Conservation (phyloP, 2,113 vertebrate species). For the Mesoclemmys tuberculata region DNA sequence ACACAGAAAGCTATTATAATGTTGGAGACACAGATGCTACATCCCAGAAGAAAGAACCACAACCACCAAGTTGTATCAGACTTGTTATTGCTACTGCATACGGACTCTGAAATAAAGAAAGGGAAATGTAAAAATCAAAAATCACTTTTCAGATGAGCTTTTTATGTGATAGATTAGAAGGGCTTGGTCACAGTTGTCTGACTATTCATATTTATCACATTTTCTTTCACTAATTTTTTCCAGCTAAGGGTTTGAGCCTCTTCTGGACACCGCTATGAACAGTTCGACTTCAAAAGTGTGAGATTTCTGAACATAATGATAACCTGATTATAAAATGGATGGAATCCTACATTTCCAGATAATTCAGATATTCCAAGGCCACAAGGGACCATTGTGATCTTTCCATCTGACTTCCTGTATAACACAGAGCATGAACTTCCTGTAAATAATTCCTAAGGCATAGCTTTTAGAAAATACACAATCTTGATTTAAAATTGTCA, state of each 20-base stretch:
- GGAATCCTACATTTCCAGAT: neutral
- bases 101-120: conserved; percentile 3
- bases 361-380: neutral
- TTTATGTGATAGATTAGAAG: neutral
- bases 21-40: neutral
- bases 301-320: neutral
- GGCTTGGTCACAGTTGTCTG: neutral
- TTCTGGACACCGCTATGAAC: neutral
- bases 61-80: neutral
- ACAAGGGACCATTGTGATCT: neutral
- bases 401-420: neutral
- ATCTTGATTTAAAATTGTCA: neutral
- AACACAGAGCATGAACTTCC: neutral
- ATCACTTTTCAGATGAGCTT: neutral
- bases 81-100: neutral
- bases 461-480: neutral
- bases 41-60: conserved; percentile 15
- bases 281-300: neutral
- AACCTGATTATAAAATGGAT: neutral
- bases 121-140: neutral
- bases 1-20: neutral
- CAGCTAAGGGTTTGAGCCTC: neutral
- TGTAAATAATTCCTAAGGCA: neutral
- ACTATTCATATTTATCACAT: neutral
- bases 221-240: neutral